phyloP scores from a whole-genome alignment of 1,140 invertebrate genomes.

The Drosophila biarmipes region DNA sequence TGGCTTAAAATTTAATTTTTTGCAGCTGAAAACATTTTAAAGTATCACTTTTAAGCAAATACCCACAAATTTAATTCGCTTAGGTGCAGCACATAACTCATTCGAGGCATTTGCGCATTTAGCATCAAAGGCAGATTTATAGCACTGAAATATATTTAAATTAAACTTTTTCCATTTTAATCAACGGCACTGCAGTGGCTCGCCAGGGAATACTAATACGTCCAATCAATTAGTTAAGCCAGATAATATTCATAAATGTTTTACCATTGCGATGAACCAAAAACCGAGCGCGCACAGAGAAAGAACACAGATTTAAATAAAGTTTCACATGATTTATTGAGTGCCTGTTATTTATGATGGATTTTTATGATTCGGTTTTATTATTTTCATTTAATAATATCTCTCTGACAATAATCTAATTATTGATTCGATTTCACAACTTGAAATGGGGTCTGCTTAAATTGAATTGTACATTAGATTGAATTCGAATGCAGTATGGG shows the following conservation, averaged over 20 bases:
- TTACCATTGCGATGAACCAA: slow-evolving; percentile 25
- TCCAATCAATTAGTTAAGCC: slow-evolving; percentile 32
- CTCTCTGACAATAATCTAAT: slow-evolving; percentile 72
- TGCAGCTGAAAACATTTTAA: background rate
- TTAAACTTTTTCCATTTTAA: slow-evolving; percentile 27
- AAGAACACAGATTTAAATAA: slow-evolving; percentile 39
- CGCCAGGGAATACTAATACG: slow-evolving; percentile 39
- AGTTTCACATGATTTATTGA: slow-evolving; percentile 49
- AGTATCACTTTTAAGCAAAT: background rate
- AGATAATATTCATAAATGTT: slow-evolving; percentile 39
- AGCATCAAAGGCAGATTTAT: slow-evolving; percentile 14
- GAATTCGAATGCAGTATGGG: slow-evolving; percentile 29
- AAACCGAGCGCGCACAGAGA: slow-evolving; percentile 2
- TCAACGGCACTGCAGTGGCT: slow-evolving; percentile 23
- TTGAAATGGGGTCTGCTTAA: slow-evolving; percentile 50
- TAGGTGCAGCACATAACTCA: slow-evolving; percentile 3
- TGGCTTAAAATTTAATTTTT: no score
- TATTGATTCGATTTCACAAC: slow-evolving; percentile 79
- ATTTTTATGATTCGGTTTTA: slow-evolving; percentile 37
- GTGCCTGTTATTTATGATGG: slow-evolving; percentile 44
- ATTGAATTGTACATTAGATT: slow-evolving; percentile 48
- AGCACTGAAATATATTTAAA: background rate
- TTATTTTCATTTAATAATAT: slow-evolving; percentile 48
- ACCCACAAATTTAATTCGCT: background rate
- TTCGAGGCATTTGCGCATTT: slow-evolving; percentile 1